Percentiles rank a stretch among this genome's conserved stretches.
Evolutionary conservation across 2,888 invertebrate species (phyloP).

Genomic region (Meteorus colon): DNA sequence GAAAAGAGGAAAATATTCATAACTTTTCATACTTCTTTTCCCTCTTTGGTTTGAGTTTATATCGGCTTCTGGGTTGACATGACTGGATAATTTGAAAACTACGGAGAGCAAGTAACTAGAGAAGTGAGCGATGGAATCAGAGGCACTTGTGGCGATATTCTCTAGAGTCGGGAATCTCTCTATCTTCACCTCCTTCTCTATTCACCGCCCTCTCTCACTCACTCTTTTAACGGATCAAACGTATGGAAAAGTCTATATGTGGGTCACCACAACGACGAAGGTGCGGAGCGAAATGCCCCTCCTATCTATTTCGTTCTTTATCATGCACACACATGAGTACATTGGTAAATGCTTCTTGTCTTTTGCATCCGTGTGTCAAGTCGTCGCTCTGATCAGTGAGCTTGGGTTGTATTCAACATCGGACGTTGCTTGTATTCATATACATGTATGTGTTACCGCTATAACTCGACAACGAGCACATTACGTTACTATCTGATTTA

Average conservation of each 20-base stretch:
- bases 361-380: conserved; percentile 16
- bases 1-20: neutral
- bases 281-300: conserved; percentile 45
- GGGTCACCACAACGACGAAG: conserved; percentile 48
- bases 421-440: conserved; percentile 20
- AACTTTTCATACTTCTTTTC: conserved; percentile 18
- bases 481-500: conserved; percentile 51
- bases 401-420: conserved; percentile 16
- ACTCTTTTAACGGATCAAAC: conserved; percentile 42
- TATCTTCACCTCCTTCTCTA: conserved; percentile 9
- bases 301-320: conserved; percentile 34
- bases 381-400: conserved; percentile 35
- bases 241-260: conserved; percentile 51
- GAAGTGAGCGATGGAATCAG: conserved; percentile 9
- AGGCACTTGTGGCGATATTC: neutral
- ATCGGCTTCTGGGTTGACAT: neutral
- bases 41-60: neutral
- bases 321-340: neutral
- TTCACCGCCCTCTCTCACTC: conserved; percentile 29
- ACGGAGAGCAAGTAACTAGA: neutral
- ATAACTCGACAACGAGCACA: conserved; percentile 37
- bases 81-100: conserved; percentile 21
- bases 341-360: neutral
- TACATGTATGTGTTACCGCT: conserved; percentile 17
- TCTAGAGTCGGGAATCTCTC: neutral